Percentiles rank a stretch among this genome's conserved stretches.
phyloP scores from a whole-genome alignment of 2,888 invertebrate genomes.

The Laothoe populi region DNA sequence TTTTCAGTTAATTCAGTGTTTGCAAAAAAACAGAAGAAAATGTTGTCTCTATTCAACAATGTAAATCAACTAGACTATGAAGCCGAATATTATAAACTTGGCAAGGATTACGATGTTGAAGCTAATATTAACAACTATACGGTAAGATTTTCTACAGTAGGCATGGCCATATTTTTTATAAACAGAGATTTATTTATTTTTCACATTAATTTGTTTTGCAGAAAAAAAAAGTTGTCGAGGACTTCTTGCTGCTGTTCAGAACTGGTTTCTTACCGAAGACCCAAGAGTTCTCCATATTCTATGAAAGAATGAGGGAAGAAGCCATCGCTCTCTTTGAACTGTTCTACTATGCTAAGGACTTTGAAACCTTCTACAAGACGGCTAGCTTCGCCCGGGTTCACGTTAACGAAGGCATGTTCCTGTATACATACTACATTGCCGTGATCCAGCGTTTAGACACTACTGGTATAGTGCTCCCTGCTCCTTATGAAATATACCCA shows the following conservation, averaged over 20 bases:
- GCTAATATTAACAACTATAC: conserved; percentile 66
- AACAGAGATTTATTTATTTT: neutral
- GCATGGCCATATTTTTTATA: neutral
- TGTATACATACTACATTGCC: conserved; percentile 86
- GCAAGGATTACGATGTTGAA: conserved; percentile 63
- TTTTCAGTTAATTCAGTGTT: conserved; percentile 52
- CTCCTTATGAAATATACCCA: conserved; percentile 88
- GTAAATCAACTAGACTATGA: conserved; percentile 62
- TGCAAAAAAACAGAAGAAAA: conserved; percentile 67
- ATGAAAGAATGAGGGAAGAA: conserved; percentile 73
- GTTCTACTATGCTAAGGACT: conserved; percentile 86
- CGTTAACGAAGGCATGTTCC: conserved; percentile 86
- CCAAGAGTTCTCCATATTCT: conserved; percentile 80
- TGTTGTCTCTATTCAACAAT: conserved; percentile 75
- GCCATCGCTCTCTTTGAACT: conserved; percentile 82
- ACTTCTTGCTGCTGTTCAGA: conserved; percentile 69
- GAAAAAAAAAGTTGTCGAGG: conserved; percentile 72
- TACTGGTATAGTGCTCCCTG: conserved; percentile 85
- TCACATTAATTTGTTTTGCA: conserved; percentile 40
- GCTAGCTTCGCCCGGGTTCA: conserved; percentile 84
- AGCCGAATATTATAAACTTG: conserved; percentile 67
- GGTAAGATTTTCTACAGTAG: conserved; percentile 49
- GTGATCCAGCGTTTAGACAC: conserved; percentile 85
- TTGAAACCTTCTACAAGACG: conserved; percentile 84
- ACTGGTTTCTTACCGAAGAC: conserved; percentile 77